Evolutionary conservation across 2,888 invertebrate species (phyloP).

Genomic region (Nomada fabriciana): DNA sequence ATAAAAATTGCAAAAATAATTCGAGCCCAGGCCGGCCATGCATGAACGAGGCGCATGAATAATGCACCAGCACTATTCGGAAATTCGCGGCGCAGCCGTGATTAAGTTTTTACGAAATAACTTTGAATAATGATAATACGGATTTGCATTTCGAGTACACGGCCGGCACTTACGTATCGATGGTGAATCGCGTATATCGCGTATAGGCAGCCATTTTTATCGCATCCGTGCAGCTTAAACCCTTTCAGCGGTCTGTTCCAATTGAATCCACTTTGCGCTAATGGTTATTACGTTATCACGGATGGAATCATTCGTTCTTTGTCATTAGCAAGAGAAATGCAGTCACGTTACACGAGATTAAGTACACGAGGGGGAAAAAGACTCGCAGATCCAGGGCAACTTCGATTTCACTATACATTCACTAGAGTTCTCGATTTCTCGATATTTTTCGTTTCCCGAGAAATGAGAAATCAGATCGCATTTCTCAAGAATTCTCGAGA

Average conservation of each 20-base stretch:
- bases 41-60: conserved; percentile 17
- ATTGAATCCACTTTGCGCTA: conserved; percentile 10
- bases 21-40: background rate
- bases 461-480: too few relatives aligned
- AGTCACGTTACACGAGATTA: too few relatives aligned
- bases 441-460: too few relatives aligned
- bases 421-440: too few relatives aligned
- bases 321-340: background rate
- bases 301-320: background rate
- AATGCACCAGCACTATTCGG: conserved; percentile 21
- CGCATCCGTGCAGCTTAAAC: background rate
- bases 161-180: conserved; percentile 17
- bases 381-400: background rate
- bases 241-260: background rate
- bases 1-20: conserved; percentile 42
- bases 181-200: background rate
- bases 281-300: conserved; percentile 1
- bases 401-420: background rate
- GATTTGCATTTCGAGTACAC: conserved; percentile 20
- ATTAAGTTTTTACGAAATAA: conserved; percentile 49
- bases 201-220: background rate
- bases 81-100: conserved; percentile 11
- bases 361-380: background rate
- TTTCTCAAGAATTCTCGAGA: too few relatives aligned
- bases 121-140: conserved; percentile 23